Percentiles rank a stretch among this genome's conserved stretches.
Evolutionary conservation across 2,888 invertebrate genomes (phyloP).

Genomic region (Eupithecia inturbata): DNA sequence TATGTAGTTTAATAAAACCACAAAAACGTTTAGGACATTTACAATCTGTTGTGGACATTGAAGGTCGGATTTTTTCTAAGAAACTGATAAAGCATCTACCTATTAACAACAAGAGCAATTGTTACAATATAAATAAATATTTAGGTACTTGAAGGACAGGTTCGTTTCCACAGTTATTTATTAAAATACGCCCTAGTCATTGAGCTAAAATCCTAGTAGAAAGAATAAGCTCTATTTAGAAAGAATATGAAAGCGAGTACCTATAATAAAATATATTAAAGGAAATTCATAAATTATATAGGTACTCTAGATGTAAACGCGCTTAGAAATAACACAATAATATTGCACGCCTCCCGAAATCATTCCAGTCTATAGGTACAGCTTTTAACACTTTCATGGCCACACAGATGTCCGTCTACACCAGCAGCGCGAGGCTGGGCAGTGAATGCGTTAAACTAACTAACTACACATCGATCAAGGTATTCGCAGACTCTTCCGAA

Average conservation of each 20-base stretch:
- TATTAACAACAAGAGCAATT: not conserved
- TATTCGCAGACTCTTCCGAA: not conserved
- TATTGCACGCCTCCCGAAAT: slow-evolving; percentile 17
- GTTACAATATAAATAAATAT: not conserved
- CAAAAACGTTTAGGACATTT: slow-evolving; percentile 15
- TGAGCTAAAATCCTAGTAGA: too few species aligned
- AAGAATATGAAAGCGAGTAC: too few species aligned
- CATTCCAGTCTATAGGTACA: not conserved
- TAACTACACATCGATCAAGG: too few species aligned
- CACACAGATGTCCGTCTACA: too few species aligned
- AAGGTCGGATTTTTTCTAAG: not conserved
- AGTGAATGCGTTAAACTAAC: too few species aligned
- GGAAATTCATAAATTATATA: not conserved
- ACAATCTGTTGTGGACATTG: too few species aligned
- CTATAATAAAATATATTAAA: not conserved
- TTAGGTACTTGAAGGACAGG: not conserved
- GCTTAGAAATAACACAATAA: not conserved
- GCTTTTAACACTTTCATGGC: too few species aligned
- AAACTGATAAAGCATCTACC: not conserved
- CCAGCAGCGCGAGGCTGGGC: too few species aligned
- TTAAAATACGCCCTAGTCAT: not conserved
- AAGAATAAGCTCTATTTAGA: too few species aligned
- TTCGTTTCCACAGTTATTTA: not conserved
- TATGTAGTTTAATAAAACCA: slow-evolving; percentile 17
- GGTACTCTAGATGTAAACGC: not conserved